Evolutionary conservation across 2,113 vertebrate species (phyloP).

Genomic region (Phocoena sinus): DNA sequence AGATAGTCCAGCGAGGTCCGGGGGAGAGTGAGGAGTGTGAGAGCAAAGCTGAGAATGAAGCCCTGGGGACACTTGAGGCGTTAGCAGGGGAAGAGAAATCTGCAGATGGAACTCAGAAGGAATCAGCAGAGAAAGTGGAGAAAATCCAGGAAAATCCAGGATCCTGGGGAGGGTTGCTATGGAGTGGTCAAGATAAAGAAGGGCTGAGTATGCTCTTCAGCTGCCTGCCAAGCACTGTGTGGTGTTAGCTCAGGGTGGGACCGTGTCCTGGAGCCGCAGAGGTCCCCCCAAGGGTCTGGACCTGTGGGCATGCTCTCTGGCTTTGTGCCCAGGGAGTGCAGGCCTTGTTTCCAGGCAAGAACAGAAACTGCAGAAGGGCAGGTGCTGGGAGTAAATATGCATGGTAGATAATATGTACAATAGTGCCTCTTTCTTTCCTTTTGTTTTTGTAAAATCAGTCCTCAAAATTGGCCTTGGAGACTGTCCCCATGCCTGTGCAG

Average conservation of each 20-base stretch:
- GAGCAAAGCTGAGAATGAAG: background rate
- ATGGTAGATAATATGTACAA: accelerated
- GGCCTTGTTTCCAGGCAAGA: background rate
- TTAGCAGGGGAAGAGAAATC: background rate
- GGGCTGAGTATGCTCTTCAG: background rate
- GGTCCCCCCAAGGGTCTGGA: background rate
- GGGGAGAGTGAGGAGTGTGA: background rate
- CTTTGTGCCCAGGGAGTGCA: background rate
- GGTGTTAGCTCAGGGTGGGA: background rate
- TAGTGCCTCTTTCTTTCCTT: background rate
- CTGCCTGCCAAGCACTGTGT: background rate
- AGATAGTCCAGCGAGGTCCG: background rate
- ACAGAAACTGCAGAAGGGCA: background rate
- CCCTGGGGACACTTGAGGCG: background rate
- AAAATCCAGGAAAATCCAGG: background rate
- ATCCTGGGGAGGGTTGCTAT: background rate
- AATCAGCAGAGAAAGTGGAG: background rate
- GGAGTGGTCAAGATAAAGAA: background rate
- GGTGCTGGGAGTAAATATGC: background rate
- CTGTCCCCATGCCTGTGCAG: background rate
- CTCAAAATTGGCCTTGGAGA: background rate
- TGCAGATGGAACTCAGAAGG: background rate
- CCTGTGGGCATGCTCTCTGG: background rate
- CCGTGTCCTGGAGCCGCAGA: background rate
- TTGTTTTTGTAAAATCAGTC: background rate